These are phyloP conservation scores for Bovichtus variegatus DNA, from an alignment of 2,797 vertebrate species.

Conservation along the genomic window DNA sequence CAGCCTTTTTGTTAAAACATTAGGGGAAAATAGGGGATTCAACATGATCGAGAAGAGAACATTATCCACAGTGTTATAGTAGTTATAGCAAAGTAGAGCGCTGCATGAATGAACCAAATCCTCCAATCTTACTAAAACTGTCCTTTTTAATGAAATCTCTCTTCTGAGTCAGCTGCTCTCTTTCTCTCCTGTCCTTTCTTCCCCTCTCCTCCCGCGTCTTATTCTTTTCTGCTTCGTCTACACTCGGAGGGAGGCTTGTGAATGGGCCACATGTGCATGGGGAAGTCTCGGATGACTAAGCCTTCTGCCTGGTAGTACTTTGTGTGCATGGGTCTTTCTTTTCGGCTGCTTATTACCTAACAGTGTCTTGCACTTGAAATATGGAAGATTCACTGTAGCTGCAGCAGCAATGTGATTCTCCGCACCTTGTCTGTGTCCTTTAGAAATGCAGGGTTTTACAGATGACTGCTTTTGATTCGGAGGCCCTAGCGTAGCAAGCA, in stretches of 20 bases:
- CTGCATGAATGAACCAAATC: not conserved
- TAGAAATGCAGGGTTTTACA: not conserved
- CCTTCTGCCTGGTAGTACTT: not conserved
- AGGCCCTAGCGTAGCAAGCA: not conserved
- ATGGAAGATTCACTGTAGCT: not conserved
- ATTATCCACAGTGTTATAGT: not conserved
- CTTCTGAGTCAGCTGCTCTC: not conserved
- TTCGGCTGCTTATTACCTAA: not conserved
- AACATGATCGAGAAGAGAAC: not conserved
- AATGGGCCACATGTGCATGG: conserved; percentile 6
- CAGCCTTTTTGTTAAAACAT: not conserved
- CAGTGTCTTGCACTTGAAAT: not conserved
- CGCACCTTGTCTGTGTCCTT: not conserved
- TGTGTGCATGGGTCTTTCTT: conserved; percentile 1
- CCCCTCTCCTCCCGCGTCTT: not conserved
- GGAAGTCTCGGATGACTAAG: conserved; percentile 30
- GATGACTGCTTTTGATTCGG: not conserved
- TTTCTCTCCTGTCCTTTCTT: not conserved
- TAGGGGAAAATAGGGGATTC: not conserved
- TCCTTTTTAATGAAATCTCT: not conserved
- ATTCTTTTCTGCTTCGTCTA: not conserved
- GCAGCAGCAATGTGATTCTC: not conserved
- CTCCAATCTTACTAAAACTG: not conserved
- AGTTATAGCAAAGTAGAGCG: too few relatives aligned
- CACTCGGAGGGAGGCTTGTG: conserved; percentile 2